Base-by-base conservation (phyloP, 2,113 vertebrate genomes). In the Zosterops japonicus region DNA sequence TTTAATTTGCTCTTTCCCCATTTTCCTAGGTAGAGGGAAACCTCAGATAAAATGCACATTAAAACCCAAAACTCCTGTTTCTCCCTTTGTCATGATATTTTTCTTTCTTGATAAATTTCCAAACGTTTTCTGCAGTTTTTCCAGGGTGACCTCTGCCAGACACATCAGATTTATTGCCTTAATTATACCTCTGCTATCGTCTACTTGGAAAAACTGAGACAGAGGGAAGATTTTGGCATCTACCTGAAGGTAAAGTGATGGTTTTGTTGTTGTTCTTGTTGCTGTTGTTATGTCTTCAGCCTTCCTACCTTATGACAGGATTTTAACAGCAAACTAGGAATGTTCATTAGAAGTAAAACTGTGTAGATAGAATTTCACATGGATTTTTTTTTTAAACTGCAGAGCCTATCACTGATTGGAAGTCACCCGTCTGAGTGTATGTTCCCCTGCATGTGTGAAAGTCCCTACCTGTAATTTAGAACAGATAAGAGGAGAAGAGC, bases 111-210 rank as follows among this genome's bases (percentile, higher is more conserved):
- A 21, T 42, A 63, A 86, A 28, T 49, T 89, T 74, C 42, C 60
- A 67, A 89, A 90, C 18, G 33, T 82, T 60, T 93, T 82, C 96
- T 87, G 93, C 93, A 97, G 94, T 97, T 98, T 61, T 99, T 99
- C 96, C 96, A 95, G 79, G 98, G 98, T 55, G 98, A 98, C 85
- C 97, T 99, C 67, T 99, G 98, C 93, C 98, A 98, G 95, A 98
- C 98, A 89, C 98, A 99, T 84, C 98, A 99, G 96, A 98, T 98
- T 83, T 99, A 99, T 97, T 99, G 99, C 95, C 98, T 99, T 87
- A 99, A 99, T 95, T 99, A 99, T 94, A 98, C 98, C 23, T 97
- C 98, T 0, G 98, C 98, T 82, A 86, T 99, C 84, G 97, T 99
- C 96, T 99, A 99, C 97, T 97, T 99, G 95, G 98, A 99, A 97